A percentile compares a stretch with the other conserved stretches of the same genome.
These are phyloP conservation scores for Crotalus viridis DNA, from an alignment of 2,113 vertebrate species.

Conservation along the genomic window DNA sequence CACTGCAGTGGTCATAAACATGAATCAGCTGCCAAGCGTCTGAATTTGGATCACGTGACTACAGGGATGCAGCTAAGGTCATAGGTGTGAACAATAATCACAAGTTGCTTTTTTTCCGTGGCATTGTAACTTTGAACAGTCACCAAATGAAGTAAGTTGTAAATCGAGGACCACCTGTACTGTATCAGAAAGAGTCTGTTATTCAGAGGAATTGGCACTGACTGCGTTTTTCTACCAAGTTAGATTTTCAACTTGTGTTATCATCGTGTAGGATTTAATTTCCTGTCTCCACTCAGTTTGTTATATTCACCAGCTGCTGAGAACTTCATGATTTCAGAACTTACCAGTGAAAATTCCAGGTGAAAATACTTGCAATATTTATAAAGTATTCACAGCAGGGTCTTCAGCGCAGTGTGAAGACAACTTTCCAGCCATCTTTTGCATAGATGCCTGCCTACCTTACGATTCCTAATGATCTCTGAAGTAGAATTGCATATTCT, in stretches of 20 bases:
- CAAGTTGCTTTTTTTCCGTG: too few relatives aligned
- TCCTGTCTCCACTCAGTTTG: background rate
- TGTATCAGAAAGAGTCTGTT: background rate
- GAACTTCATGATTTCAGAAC: background rate
- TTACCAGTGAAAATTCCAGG: background rate
- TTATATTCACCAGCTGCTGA: background rate
- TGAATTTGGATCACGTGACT: too few relatives aligned
- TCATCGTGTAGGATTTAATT: background rate
- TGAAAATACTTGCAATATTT: background rate
- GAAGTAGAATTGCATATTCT: background rate
- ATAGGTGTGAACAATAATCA: too few relatives aligned
- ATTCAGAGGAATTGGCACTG: background rate
- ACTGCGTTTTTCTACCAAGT: background rate
- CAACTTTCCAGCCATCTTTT: background rate
- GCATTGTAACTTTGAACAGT: too few relatives aligned
- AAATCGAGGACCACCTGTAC: background rate
- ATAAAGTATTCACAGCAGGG: background rate
- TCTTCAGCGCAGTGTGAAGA: background rate
- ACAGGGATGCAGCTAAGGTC: too few relatives aligned
- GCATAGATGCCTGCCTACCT: background rate
- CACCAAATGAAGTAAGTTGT: too few relatives aligned
- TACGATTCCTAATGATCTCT: background rate
- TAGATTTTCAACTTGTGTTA: background rate
- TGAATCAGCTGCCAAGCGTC: background rate
- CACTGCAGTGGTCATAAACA: background rate